A percentile compares a stretch with the other conserved stretches of the same genome.
phyloP scores from a whole-genome alignment of 30 jellyfish, hydroid and myxozoan genomes.

The Aurelia coerulea region DNA sequence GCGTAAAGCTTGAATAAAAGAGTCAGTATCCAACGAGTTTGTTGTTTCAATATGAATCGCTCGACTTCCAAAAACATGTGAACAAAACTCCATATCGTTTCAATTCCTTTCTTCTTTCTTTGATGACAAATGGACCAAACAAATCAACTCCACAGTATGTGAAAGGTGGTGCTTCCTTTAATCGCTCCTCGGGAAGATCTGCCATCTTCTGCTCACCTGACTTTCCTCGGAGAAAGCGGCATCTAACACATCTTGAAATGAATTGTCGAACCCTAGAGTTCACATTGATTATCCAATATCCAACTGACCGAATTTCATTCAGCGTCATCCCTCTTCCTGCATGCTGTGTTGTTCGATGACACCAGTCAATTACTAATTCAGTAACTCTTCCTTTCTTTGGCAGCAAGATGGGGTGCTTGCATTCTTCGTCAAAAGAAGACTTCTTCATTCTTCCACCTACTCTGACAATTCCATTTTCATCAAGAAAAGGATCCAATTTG shows the following conservation, averaged over 20 bases:
- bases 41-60: no score
- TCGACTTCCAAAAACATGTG: no score
- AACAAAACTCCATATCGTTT: no score
- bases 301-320: slow-evolving; percentile 22
- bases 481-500: no score
- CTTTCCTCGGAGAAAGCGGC: slow-evolving; percentile 34
- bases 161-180: slow-evolving; percentile 50
- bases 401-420: no score
- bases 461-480: no score
- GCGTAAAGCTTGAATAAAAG: no score
- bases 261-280: slow-evolving; percentile 26
- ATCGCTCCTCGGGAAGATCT: slow-evolving; percentile 49
- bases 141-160: slow-evolving; percentile 28
- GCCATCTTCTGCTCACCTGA: slow-evolving; percentile 47
- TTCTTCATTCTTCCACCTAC: no score
- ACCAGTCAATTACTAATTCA: slow-evolving; percentile 9
- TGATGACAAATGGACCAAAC: slow-evolving; percentile 19
- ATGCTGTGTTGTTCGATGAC: slow-evolving; percentile 28
- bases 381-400: no score
- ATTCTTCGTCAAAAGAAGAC: no score
- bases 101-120: slow-evolving; percentile 27
- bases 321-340: slow-evolving; percentile 41
- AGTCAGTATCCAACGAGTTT: no score
- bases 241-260: slow-evolving; percentile 39
- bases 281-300: slow-evolving; percentile 32